Evolutionary conservation across 2,113 vertebrate genomes (phyloP).

Genomic region (Perca flavescens): DNA sequence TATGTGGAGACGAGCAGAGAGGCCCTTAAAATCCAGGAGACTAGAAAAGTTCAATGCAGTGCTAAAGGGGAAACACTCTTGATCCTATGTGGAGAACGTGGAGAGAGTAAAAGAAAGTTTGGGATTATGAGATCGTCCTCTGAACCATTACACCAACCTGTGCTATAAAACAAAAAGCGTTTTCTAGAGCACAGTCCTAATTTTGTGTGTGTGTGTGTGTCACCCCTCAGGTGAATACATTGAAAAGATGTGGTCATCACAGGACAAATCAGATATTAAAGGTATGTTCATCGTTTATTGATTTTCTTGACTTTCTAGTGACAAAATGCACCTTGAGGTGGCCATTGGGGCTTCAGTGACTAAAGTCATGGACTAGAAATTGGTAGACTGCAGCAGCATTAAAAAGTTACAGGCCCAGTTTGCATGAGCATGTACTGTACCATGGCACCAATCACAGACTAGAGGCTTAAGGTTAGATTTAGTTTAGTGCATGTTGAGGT

Average conservation of each 20-base stretch:
- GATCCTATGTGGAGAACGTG: conserved; percentile 29
- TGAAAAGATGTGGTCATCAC: conserved; percentile 72
- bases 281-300: conserved; percentile 27
- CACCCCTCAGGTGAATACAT: conserved; percentile 69
- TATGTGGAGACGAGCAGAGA: conserved; percentile 25
- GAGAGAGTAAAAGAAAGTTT: not conserved
- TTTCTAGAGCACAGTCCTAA: not conserved
- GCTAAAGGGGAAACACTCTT: conserved; percentile 25
- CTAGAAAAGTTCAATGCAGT: not conserved
- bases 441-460: not conserved
- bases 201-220: not conserved
- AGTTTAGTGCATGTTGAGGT: not conserved
- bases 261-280: conserved; percentile 74
- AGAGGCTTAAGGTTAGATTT: not conserved
- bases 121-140: not conserved
- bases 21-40: conserved; percentile 24
- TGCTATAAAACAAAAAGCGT: not conserved
- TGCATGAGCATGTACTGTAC: not conserved
- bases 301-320: not conserved
- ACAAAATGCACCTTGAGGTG: not conserved
- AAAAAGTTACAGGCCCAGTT: not conserved
- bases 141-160: no score
- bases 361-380: not conserved
- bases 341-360: not conserved
- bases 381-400: not conserved